phyloP scores from a whole-genome alignment of 2,113 vertebrate genomes.

The Oreochromis aureus region DNA sequence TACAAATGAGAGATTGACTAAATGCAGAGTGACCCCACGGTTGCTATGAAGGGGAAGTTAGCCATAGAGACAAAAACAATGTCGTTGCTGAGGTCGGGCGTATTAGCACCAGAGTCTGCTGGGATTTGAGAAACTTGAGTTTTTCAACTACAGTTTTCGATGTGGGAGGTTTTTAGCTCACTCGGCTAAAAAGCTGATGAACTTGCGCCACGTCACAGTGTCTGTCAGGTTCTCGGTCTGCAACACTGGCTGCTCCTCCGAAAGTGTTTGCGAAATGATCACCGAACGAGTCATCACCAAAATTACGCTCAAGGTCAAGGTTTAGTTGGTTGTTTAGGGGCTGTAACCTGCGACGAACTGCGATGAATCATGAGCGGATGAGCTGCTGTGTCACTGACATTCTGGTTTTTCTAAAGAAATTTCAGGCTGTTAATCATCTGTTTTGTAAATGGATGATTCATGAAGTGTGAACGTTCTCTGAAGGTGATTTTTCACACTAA shows the following conservation, averaged over 20 bases:
- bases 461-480: neutral
- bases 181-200: neutral
- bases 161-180: neutral
- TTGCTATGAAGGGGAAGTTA: neutral
- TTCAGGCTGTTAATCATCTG: neutral
- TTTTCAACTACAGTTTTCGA: accelerated
- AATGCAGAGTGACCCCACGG: neutral
- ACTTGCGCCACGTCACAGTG: accelerated
- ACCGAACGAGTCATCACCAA: neutral
- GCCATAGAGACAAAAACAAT: neutral
- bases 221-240: neutral
- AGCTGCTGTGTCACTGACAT: neutral
- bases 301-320: neutral
- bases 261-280: neutral
- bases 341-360: neutral
- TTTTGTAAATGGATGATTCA: neutral
- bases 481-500: neutral
- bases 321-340: neutral
- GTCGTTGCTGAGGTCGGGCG: neutral
- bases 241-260: neutral
- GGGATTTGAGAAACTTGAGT: neutral
- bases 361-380: neutral
- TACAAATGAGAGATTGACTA: neutral
- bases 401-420: neutral
- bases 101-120: neutral